A percentile compares a stretch with the other conserved stretches of the same genome.
Evolutionary conservation across 2,888 invertebrate genomes (phyloP).

Genomic region (Timandra comae): DNA sequence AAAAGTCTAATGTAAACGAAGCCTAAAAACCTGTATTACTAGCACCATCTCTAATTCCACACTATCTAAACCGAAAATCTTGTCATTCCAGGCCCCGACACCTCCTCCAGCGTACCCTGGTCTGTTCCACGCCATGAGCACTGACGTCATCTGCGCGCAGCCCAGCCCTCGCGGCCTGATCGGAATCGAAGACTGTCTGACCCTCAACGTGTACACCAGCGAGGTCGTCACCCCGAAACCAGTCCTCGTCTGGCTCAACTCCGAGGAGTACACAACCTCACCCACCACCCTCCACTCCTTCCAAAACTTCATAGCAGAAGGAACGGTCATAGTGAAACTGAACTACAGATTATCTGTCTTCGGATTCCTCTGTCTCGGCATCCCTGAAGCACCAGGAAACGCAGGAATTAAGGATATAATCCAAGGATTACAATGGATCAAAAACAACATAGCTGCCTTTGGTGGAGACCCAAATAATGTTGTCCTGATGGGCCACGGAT

Average conservation of each 20-base stretch:
- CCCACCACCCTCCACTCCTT: slow-evolving; percentile 43
- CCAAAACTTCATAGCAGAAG: slow-evolving; percentile 78
- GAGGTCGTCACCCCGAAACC: slow-evolving; percentile 44
- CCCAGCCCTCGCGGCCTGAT: slow-evolving; percentile 45
- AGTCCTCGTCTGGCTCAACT: slow-evolving; percentile 57
- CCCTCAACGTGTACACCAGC: slow-evolving; percentile 48
- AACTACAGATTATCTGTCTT: slow-evolving; percentile 86
- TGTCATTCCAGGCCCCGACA: slow-evolving; percentile 29
- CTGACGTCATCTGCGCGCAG: slow-evolving; percentile 48
- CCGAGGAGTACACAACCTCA: slow-evolving; percentile 47
- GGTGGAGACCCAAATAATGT: slow-evolving; percentile 81
- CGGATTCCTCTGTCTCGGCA: slow-evolving; percentile 80
- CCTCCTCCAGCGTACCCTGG: slow-evolving; percentile 25
- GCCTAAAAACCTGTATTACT: no score
- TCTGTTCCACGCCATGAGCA: slow-evolving; percentile 36
- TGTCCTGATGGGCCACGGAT: slow-evolving; percentile 87
- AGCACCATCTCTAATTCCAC: no score
- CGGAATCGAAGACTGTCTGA: slow-evolving; percentile 59
- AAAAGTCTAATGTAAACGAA: no score
- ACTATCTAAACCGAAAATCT: no score
- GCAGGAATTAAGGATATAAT: slow-evolving; percentile 90
- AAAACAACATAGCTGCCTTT: slow-evolving; percentile 70
- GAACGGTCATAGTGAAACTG: slow-evolving; percentile 79
- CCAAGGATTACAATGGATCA: slow-evolving; percentile 85
- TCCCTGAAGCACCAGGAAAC: slow-evolving; percentile 83